Conservation (phyloP, 2,888 invertebrate species). For the Agriopis aurantiaria region DNA sequence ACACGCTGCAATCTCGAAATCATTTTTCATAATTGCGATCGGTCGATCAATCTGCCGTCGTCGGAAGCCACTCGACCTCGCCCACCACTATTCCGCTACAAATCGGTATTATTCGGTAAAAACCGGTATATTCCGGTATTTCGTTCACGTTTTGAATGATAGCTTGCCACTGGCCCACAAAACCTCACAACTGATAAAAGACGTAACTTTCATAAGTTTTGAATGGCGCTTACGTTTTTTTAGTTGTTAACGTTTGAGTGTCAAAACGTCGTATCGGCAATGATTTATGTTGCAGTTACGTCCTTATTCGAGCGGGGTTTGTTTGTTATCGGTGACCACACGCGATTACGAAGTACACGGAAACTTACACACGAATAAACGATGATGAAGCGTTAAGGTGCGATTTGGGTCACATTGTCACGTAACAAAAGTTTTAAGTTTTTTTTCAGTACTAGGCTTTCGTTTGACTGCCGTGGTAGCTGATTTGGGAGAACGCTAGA, state of each 20-base stretch:
- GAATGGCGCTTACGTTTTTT: slow-evolving; percentile 12
- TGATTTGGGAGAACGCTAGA: too few species aligned
- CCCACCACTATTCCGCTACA: slow-evolving; percentile 31
- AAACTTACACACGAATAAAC: slow-evolving; percentile 37
- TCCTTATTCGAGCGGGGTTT: slow-evolving; percentile 56
- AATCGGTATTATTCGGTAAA: slow-evolving; percentile 35
- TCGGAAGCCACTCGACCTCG: slow-evolving; percentile 80
- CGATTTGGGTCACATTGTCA: slow-evolving; percentile 31
- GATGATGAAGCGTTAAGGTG: slow-evolving; percentile 39
- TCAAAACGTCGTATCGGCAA: slow-evolving; percentile 23
- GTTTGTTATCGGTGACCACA: slow-evolving; percentile 67
- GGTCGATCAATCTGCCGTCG: slow-evolving; percentile 79
- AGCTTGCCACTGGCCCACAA: slow-evolving; percentile 67
- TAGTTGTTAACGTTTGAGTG: not conserved
- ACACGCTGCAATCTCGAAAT: slow-evolving; percentile 63
- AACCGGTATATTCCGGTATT: slow-evolving; percentile 45
- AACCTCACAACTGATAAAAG: slow-evolving; percentile 6
- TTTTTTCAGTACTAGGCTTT: not conserved
- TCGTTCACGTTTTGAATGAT: slow-evolving; percentile 66
- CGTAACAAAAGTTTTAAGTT: slow-evolving; percentile 33
- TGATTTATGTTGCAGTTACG: slow-evolving; percentile 19
- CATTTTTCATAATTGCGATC: slow-evolving; percentile 82
- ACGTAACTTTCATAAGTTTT: slow-evolving; percentile 8
- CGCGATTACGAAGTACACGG: slow-evolving; percentile 59
- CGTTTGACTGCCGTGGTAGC: too few species aligned